Evolutionary conservation across 2,113 vertebrate genomes (phyloP).

Genomic region (Sakesphorus luctuosus): DNA sequence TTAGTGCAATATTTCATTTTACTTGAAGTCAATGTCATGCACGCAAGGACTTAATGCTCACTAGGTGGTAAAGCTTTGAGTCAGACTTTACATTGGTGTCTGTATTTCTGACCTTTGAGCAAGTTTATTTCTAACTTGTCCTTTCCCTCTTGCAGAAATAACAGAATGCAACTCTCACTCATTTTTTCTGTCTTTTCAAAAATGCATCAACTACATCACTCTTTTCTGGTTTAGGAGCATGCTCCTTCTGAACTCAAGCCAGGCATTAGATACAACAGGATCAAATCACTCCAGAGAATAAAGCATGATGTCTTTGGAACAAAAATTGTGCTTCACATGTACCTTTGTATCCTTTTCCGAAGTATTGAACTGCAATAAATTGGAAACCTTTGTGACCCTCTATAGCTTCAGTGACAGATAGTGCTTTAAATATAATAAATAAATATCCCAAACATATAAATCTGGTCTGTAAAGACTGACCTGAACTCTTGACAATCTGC

Average conservation of each 20-base stretch:
- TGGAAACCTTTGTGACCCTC: neutral
- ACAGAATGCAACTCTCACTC: neutral
- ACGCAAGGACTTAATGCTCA: neutral
- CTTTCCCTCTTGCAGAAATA: neutral
- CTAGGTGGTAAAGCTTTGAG: neutral
- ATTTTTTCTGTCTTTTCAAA: neutral
- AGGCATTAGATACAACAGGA: neutral
- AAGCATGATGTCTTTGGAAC: neutral
- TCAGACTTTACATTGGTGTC: neutral
- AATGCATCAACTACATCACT: neutral
- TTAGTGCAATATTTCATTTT: neutral
- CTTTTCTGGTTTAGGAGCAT: neutral
- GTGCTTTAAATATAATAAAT: neutral
- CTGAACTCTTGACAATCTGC: neutral
- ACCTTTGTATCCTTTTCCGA: neutral
- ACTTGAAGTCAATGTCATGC: neutral
- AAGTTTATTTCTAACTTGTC: neutral
- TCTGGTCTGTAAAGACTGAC: neutral
- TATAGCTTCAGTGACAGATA: neutral
- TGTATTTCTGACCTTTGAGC: neutral
- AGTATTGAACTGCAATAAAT: neutral
- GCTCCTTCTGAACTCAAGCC: neutral
- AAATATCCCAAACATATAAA: neutral
- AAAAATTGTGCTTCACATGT: neutral
- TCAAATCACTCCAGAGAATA: neutral